A percentile compares a stretch with the other conserved stretches of the same genome.
Conservation (phyloP, 1,140 invertebrate species). For the Eulimnadia texana region DNA sequence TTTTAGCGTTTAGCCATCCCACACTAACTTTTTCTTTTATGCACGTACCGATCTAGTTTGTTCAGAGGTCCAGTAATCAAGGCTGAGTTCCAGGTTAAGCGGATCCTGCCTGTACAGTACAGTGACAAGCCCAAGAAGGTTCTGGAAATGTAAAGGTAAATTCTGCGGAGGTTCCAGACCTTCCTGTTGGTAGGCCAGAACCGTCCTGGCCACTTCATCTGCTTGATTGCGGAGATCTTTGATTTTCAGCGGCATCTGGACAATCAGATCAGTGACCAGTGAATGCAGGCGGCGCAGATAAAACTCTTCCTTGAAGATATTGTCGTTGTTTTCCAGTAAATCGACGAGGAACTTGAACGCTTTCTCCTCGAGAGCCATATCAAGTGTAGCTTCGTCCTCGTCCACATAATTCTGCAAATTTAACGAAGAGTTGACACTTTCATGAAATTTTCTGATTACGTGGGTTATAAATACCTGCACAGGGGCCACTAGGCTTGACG, state of each 20-base stretch:
- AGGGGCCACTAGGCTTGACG: neutral
- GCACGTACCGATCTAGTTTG: constrained; percentile 28
- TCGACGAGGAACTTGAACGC: constrained; percentile 63
- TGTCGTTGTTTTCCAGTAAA: constrained; percentile 50
- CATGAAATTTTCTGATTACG: neutral
- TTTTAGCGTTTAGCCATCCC: neutral
- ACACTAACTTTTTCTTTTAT: neutral
- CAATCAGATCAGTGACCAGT: constrained; percentile 81
- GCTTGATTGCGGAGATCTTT: constrained; percentile 67
- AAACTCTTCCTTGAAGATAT: constrained; percentile 57
- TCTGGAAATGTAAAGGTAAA: constrained; percentile 66
- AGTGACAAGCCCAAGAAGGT: constrained; percentile 59
- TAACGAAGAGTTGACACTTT: neutral
- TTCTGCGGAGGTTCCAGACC: constrained; percentile 61
- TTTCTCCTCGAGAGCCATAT: constrained; percentile 59
- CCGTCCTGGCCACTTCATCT: constrained; percentile 73
- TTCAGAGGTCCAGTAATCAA: constrained; percentile 69
- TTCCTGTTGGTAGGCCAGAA: constrained; percentile 62
- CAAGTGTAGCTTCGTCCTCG: constrained; percentile 58
- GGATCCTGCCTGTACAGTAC: constrained; percentile 63
- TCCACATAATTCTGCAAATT: constrained; percentile 31
- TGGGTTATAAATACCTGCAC: neutral
- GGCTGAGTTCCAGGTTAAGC: constrained; percentile 47
- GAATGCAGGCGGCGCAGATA: constrained; percentile 69
- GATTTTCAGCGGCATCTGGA: constrained; percentile 79